phyloP scores from a whole-genome alignment of 2,888 invertebrate species.

The Cyaniris semiargus region DNA sequence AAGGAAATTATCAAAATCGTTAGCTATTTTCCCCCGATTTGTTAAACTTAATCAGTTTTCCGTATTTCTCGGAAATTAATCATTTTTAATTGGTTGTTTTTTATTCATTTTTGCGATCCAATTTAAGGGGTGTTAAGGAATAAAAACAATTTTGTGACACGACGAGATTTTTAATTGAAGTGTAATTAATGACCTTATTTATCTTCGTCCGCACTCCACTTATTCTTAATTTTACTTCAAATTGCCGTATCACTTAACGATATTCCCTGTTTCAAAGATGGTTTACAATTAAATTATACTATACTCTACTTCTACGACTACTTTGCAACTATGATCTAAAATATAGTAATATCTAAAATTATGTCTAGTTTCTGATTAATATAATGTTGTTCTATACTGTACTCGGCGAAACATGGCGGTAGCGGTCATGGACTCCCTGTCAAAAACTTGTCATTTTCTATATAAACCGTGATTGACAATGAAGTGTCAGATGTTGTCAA shows the following conservation, averaged over 20 bases:
- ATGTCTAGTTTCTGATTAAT: too few species aligned
- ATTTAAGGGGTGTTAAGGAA: neutral
- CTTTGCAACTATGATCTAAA: too few species aligned
- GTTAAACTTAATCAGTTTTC: neutral
- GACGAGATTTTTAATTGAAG: conserved; percentile 67
- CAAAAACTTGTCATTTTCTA: too few species aligned
- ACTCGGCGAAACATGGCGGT: too few species aligned
- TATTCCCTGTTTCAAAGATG: neutral
- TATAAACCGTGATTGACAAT: too few species aligned
- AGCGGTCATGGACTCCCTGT: too few species aligned
- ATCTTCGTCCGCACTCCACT: neutral
- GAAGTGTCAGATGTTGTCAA: too few species aligned
- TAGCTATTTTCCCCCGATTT: neutral
- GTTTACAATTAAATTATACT: too few species aligned
- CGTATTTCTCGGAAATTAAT: neutral
- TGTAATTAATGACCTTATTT: conserved; percentile 20
- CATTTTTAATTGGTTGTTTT: neutral
- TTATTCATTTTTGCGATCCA: neutral
- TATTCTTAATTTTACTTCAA: neutral
- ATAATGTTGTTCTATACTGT: too few species aligned
- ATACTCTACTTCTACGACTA: too few species aligned
- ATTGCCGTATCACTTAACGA: neutral
- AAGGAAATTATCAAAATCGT: neutral
- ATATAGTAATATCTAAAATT: too few species aligned
- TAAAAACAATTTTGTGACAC: conserved; percentile 46